These are phyloP conservation scores for Tolmerus cingulatus DNA, from an alignment of 2,888 invertebrate genomes.

Conservation along the genomic window DNA sequence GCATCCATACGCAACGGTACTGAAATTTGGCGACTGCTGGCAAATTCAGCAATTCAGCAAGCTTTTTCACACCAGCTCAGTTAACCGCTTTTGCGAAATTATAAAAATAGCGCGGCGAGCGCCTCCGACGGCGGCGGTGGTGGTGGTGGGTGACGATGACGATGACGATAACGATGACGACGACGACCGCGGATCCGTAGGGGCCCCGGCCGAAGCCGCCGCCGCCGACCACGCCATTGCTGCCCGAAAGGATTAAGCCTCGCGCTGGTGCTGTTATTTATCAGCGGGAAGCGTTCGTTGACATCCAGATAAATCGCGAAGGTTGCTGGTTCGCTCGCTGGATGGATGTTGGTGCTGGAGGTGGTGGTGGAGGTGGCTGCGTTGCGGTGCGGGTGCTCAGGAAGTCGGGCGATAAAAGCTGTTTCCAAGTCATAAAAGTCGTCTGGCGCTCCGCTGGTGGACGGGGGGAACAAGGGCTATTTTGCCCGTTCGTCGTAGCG, in stretches of 20 bases:
- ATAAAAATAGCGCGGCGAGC: background rate
- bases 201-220: background rate
- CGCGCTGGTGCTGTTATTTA: background rate
- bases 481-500: background rate
- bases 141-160: background rate
- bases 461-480: background rate
- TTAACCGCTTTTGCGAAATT: background rate
- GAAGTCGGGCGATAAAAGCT: slow-evolving; percentile 34
- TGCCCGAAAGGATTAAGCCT: slow-evolving; percentile 10
- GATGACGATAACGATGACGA: background rate
- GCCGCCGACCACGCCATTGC: background rate
- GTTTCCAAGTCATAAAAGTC: slow-evolving; percentile 24
- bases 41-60: background rate
- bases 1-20: background rate
- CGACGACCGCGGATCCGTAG: background rate
- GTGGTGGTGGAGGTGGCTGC: background rate
- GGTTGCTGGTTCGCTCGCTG: background rate
- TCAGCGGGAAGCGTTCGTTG: slow-evolving; percentile 28
- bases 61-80: background rate
- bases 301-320: slow-evolving; percentile 12
- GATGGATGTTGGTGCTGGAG: background rate
- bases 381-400: slow-evolving; percentile 12
- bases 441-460: background rate
- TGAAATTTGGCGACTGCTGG: background rate
- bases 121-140: background rate